phyloP scores from a whole-genome alignment of 2,888 invertebrate species.

The Macropis europaea region DNA sequence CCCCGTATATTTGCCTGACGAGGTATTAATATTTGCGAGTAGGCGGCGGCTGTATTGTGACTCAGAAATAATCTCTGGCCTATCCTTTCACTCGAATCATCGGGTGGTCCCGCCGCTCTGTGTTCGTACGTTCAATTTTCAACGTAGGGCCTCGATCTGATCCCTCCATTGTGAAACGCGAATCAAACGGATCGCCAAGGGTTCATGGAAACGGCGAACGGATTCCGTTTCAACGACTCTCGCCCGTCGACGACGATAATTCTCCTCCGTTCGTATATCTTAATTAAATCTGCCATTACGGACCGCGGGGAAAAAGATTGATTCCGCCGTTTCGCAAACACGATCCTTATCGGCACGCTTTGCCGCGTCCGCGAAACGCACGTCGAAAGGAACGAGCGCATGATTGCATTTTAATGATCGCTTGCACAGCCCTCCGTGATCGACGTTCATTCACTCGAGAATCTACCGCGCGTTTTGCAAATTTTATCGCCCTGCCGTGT shows the following conservation, averaged over 20 bases:
- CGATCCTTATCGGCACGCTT: constrained; percentile 14
- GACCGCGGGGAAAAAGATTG: constrained; percentile 1
- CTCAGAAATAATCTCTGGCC: constrained; percentile 47
- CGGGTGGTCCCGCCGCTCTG: constrained; percentile 26
- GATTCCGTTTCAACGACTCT: not conserved
- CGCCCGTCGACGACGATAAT: constrained; percentile 1
- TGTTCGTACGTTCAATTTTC: constrained; percentile 22
- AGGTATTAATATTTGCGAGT: constrained; percentile 47
- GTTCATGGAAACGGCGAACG: constrained; percentile 4
- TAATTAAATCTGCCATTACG: constrained; percentile 35
- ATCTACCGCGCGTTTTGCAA: not conserved
- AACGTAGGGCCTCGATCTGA: constrained; percentile 6
- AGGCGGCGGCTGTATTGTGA: constrained; percentile 33
- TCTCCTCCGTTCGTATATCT: constrained; percentile 22
- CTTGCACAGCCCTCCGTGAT: not conserved
- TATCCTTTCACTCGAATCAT: constrained; percentile 43
- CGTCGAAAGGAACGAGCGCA: not conserved
- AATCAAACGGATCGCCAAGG: not conserved
- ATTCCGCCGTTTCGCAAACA: constrained; percentile 4
- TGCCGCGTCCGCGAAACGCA: constrained; percentile 1
- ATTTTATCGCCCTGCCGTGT: constrained; percentile 21
- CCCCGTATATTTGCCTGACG: constrained; percentile 1
- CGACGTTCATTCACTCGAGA: constrained; percentile 16
- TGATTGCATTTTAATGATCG: constrained; percentile 39
- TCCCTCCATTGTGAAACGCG: not conserved